phyloP scores from a whole-genome alignment of 2,797 vertebrate species.

The Oreochromis mossambicus region DNA sequence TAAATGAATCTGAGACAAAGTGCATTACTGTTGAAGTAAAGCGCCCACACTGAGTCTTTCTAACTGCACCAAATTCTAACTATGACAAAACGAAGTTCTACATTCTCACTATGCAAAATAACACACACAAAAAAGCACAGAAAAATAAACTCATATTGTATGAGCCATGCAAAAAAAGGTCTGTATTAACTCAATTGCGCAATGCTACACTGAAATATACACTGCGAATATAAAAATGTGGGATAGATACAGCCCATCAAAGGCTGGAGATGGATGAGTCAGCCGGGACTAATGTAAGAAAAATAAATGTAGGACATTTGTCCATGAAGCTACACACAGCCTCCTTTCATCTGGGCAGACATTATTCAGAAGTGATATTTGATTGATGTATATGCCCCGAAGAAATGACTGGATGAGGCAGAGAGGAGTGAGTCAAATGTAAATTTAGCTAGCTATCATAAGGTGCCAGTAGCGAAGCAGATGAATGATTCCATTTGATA shows the following conservation, averaged over 20 bases:
- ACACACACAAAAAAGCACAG: not conserved
- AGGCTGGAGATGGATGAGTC: conserved; percentile 13
- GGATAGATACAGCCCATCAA: not conserved
- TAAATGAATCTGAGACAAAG: not conserved
- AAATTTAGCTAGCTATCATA: conserved; percentile 48
- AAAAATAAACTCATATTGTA: not conserved
- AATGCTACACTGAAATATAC: not conserved
- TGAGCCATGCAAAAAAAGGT: not conserved
- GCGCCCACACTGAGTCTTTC: not conserved
- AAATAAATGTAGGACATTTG: conserved; percentile 32
- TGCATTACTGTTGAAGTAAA: not conserved
- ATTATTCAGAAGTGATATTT: conserved; percentile 47
- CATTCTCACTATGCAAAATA: not conserved
- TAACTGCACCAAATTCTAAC: not conserved
- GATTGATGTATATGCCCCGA: conserved; percentile 42
- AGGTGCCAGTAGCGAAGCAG: conserved; percentile 26
- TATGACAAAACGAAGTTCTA: not conserved
- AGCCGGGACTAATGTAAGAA: not conserved
- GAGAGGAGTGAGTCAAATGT: conserved; percentile 54
- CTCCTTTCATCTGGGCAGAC: conserved; percentile 31
- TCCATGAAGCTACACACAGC: conserved; percentile 20
- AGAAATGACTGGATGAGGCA: conserved; percentile 23
- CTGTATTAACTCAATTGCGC: not conserved
- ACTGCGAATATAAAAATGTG: not conserved
- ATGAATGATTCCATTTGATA: conserved; percentile 56